phyloP scores from a whole-genome alignment of 2,888 invertebrate species.

The Cryptus armator region DNA sequence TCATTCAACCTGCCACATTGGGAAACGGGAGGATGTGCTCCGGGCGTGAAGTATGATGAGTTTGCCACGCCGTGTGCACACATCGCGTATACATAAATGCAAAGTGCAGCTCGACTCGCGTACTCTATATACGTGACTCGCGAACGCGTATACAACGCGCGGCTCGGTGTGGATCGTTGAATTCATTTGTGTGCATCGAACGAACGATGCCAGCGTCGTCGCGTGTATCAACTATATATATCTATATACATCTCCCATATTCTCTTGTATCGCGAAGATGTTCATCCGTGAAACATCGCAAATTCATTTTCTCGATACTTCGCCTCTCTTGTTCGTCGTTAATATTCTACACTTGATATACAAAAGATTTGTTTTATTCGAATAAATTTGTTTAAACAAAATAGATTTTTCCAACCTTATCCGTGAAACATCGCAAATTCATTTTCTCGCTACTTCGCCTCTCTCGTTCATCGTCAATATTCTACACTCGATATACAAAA shows the following conservation, averaged over 20 bases:
- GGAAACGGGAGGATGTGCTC: slow-evolving; percentile 64
- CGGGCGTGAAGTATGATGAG: slow-evolving; percentile 69
- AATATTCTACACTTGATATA: too few relatives aligned
- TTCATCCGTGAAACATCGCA: neutral
- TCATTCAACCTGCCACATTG: slow-evolving; percentile 61
- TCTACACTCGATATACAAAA: too few relatives aligned
- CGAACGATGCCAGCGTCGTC: slow-evolving; percentile 3
- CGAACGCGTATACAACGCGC: neutral
- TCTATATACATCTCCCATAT: too few relatives aligned
- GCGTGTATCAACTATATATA: slow-evolving; percentile 7
- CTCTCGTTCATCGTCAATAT: too few relatives aligned
- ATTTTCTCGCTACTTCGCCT: neutral
- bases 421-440: neutral
- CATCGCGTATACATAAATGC: slow-evolving; percentile 63
- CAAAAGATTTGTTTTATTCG: too few relatives aligned
- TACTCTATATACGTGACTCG: neutral
- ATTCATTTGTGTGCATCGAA: slow-evolving; percentile 7
- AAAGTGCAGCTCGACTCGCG: slow-evolving; percentile 32
- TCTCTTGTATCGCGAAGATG: slow-evolving; percentile 14
- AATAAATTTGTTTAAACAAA: too few relatives aligned
- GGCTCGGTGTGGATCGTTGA: slow-evolving; percentile 1
- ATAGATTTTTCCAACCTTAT: neutral
- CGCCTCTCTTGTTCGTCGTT: too few relatives aligned
- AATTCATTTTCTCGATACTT: neutral
- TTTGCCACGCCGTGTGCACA: slow-evolving; percentile 65